phyloP scores from a whole-genome alignment of 1,140 invertebrate species.

The Macrobrachium nipponense region DNA sequence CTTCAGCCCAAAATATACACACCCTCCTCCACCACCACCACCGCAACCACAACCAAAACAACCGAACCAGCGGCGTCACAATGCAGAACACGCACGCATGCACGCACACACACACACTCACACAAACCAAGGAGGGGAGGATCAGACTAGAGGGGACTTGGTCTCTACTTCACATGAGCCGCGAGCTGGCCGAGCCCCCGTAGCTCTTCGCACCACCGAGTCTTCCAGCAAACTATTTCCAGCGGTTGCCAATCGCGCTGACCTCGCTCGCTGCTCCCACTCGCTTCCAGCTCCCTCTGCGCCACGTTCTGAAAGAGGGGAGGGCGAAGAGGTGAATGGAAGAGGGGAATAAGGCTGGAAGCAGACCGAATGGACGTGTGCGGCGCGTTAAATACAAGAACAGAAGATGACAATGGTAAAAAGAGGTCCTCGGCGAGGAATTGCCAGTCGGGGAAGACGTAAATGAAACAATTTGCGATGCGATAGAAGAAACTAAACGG shows the following conservation, averaged over 20 bases:
- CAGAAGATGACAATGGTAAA: no score
- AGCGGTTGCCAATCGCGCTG: neutral
- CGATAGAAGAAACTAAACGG: neutral
- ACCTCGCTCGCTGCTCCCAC: neutral
- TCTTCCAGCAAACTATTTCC: conserved; percentile 27
- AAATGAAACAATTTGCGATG: no score
- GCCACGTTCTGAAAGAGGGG: neutral
- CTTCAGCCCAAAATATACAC: neutral
- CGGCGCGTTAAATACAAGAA: no score
- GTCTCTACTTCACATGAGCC: neutral
- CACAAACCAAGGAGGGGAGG: no score
- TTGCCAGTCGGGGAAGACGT: no score
- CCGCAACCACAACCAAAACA: neutral
- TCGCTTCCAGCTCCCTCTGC: neutral
- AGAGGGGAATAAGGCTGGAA: neutral
- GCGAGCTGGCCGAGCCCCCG: conserved; percentile 1
- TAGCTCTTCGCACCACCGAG: conserved; percentile 11
- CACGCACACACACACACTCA: no score
- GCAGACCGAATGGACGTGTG: no score
- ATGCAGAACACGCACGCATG: no score
- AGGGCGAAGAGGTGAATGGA: neutral
- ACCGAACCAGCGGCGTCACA: neutral
- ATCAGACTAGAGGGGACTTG: neutral
- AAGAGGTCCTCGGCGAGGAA: no score
- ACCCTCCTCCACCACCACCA: conserved; percentile 6